Evolutionary conservation across 2,113 vertebrate genomes (phyloP).

Genomic region (Gavia stellata): DNA sequence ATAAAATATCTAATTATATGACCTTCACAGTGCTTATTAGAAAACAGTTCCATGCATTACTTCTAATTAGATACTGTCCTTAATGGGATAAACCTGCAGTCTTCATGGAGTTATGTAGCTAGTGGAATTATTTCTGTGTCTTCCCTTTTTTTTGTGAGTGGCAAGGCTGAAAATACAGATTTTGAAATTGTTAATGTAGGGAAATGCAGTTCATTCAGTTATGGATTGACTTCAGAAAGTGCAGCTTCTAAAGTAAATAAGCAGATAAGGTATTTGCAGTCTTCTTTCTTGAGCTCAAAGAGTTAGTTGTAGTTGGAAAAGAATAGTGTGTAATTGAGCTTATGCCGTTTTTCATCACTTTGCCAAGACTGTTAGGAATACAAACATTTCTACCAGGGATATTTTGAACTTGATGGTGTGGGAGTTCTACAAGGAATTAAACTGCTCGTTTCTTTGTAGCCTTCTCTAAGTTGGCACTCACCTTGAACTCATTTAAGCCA

Average conservation of each 20-base stretch:
- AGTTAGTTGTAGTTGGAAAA: background rate
- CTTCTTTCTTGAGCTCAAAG: background rate
- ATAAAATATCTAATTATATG: background rate
- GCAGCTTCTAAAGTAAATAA: background rate
- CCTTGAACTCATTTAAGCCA: slow-evolving; percentile 17
- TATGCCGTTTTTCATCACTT: background rate
- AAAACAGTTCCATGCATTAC: background rate
- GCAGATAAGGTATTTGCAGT: background rate
- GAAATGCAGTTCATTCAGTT: background rate
- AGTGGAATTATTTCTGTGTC: background rate
- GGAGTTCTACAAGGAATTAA: background rate
- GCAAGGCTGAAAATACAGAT: background rate
- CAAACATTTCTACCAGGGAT: background rate
- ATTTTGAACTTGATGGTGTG: background rate
- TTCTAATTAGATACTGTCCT: background rate
- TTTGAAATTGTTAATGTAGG: background rate
- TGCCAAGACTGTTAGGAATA: background rate
- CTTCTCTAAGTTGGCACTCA: background rate
- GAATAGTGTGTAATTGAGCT: background rate
- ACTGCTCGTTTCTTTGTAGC: background rate
- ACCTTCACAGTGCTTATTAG: background rate
- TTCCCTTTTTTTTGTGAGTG: background rate
- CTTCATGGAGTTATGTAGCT: background rate
- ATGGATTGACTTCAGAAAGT: background rate
- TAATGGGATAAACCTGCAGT: background rate